Evolutionary conservation across 2,113 vertebrate species (phyloP).

Genomic region (Phalacrocorax brasilianus): DNA sequence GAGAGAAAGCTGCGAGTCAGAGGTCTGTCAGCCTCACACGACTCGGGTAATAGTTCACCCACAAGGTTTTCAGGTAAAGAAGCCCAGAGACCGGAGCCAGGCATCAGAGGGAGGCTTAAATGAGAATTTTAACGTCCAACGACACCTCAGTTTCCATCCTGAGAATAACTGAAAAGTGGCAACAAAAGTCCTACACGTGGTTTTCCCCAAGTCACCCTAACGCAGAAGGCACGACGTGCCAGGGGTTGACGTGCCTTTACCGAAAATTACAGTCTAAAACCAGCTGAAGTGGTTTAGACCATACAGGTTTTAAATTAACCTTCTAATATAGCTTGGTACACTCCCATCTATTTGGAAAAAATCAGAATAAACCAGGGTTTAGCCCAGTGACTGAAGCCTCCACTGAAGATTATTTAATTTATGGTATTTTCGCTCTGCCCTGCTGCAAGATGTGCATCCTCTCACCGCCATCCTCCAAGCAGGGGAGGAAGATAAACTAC

Average conservation of each 20-base stretch:
- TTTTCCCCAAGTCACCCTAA: neutral
- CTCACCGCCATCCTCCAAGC: too few relatives aligned
- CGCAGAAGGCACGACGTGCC: accelerated
- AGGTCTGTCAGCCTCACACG: neutral
- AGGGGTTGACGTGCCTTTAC: neutral
- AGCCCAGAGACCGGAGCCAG: too few relatives aligned
- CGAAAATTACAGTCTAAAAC: neutral
- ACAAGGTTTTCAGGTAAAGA: neutral
- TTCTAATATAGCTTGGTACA: too few relatives aligned
- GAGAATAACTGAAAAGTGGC: neutral
- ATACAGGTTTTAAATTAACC: accelerated
- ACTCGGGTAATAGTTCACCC: neutral
- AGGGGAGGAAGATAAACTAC: neutral
- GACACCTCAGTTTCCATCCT: neutral
- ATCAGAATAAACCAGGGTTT: neutral
- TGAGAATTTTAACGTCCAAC: neutral
- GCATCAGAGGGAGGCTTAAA: neutral
- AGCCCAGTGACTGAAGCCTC: neutral
- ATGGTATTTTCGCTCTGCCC: neutral
- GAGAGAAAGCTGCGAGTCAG: neutral
- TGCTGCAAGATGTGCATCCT: accelerated
- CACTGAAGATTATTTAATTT: neutral
- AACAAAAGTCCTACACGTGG: accelerated
- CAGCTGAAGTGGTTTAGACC: neutral
- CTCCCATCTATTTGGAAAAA: neutral